These are phyloP conservation scores for Arenicola marina DNA, from an alignment of 2,888 invertebrate genomes.

Conservation along the genomic window DNA sequence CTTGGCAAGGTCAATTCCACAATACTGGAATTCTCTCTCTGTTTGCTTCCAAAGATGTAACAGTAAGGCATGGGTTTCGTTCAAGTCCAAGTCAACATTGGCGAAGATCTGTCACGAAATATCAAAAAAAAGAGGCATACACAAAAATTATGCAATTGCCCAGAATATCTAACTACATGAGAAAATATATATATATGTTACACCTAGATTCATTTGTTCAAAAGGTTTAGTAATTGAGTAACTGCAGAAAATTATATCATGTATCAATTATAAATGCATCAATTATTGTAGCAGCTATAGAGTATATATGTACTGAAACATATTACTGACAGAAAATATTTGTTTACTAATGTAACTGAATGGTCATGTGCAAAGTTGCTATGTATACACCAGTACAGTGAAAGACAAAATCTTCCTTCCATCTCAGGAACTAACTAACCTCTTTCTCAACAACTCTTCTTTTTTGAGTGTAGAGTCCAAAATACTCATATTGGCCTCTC, in stretches of 20 bases:
- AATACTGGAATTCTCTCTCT: conserved; percentile 31
- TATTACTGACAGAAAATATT: no score
- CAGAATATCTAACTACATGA: conserved; percentile 1
- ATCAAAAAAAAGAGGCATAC: neutral
- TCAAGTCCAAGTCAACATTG: neutral
- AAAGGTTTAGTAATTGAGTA: no score
- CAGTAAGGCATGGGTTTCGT: no score
- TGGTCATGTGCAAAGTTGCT: no score
- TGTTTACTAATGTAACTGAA: no score
- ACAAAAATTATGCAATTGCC: neutral
- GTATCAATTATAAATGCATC: no score
- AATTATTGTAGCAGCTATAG: neutral
- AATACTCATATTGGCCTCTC: conserved; percentile 33
- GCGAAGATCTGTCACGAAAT: neutral
- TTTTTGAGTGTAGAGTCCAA: conserved; percentile 27
- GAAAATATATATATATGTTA: no score
- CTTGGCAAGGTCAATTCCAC: conserved; percentile 22
- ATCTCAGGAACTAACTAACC: conserved; percentile 18
- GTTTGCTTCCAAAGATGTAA: neutral
- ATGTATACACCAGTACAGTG: no score
- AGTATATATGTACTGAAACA: no score
- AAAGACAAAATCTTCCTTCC: no score
- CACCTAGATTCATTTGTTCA: no score
- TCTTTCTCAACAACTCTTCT: conserved; percentile 21
- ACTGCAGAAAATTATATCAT: no score